These are phyloP conservation scores for Arnoldichthys spilopterus DNA, from an alignment of 2,797 vertebrate species.

Conservation along the genomic window DNA sequence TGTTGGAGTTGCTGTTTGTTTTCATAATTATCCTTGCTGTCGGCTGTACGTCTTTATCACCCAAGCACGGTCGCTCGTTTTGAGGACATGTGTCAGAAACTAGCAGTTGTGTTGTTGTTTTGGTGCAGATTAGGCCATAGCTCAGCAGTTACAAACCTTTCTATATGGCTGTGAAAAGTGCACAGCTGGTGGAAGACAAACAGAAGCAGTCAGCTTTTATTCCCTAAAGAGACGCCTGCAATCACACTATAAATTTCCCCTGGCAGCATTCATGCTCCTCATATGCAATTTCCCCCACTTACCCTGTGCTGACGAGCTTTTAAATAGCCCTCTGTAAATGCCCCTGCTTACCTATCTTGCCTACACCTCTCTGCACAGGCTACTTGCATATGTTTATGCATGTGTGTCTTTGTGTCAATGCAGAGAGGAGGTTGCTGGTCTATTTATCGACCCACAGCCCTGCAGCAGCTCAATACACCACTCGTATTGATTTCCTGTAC, in stretches of 20 bases:
- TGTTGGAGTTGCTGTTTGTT: conserved; percentile 8
- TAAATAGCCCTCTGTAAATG: conserved; percentile 41
- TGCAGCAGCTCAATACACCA: conserved; percentile 69
- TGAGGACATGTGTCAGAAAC: conserved; percentile 21
- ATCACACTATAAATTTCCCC: conserved; percentile 47
- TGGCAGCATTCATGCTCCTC: conserved; percentile 32
- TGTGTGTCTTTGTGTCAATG: conserved; percentile 10
- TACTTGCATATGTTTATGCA: conserved; percentile 39
- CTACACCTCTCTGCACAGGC: conserved; percentile 18
- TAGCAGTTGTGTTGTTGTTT: conserved; percentile 8
- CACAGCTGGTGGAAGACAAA: conserved; percentile 61
- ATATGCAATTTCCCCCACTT: conserved; percentile 53
- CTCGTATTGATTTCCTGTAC: conserved; percentile 74
- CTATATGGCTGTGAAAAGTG: conserved; percentile 60
- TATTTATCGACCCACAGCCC: conserved; percentile 48
- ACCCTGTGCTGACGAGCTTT: conserved; percentile 39
- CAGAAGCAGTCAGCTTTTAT: conserved; percentile 28
- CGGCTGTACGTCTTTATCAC: neutral
- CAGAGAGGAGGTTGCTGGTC: conserved; percentile 18
- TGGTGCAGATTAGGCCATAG: conserved; percentile 17
- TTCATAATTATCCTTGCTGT: conserved; percentile 2
- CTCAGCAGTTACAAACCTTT: conserved; percentile 10
- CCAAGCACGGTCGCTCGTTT: neutral
- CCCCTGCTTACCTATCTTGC: conserved; percentile 21
- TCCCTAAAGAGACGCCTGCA: conserved; percentile 37